A percentile compares a stretch with the other conserved stretches of the same genome.
phyloP scores from a whole-genome alignment of 2,888 invertebrate genomes.

The Drosophila vallismaia region DNA sequence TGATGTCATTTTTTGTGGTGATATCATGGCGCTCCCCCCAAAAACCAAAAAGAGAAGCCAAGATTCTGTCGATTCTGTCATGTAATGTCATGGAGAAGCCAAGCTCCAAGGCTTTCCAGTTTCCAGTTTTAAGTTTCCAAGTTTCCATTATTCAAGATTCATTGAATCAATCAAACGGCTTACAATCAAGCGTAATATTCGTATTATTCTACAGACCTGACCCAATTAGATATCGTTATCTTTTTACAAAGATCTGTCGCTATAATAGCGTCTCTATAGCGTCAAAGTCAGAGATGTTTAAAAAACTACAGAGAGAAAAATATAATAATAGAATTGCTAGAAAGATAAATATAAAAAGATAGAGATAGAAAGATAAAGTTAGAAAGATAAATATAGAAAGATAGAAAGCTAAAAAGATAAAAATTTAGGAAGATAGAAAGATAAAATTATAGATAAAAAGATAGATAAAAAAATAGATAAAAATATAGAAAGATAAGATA shows the following conservation, averaged over 20 bases:
- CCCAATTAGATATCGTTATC: slow-evolving; percentile 59
- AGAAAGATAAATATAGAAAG: too few species aligned
- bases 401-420: too few species aligned
- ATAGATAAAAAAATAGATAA: too few species aligned
- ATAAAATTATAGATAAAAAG: too few species aligned
- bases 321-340: too few species aligned
- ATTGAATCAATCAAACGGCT: slow-evolving; percentile 35
- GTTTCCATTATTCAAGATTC: slow-evolving; percentile 21
- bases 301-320: background rate
- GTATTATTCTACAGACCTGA: slow-evolving; percentile 42
- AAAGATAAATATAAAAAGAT: too few species aligned
- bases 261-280: slow-evolving; percentile 8
- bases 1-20: slow-evolving; percentile 65
- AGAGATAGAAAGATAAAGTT: too few species aligned
- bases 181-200: slow-evolving; percentile 32
- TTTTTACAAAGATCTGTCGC: slow-evolving; percentile 22
- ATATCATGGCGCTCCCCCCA: slow-evolving; percentile 64
- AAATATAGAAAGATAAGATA: too few species aligned
- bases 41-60: slow-evolving; percentile 19
- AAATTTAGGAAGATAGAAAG: too few species aligned
- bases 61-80: slow-evolving; percentile 5
- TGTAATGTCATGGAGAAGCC: slow-evolving; percentile 22
- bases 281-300: too few species aligned
- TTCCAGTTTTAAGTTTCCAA: too few species aligned
- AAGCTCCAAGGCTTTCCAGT: slow-evolving; percentile 64